These are phyloP conservation scores for Morpho helenor DNA, from an alignment of 2,888 invertebrate species.

Conservation along the genomic window DNA sequence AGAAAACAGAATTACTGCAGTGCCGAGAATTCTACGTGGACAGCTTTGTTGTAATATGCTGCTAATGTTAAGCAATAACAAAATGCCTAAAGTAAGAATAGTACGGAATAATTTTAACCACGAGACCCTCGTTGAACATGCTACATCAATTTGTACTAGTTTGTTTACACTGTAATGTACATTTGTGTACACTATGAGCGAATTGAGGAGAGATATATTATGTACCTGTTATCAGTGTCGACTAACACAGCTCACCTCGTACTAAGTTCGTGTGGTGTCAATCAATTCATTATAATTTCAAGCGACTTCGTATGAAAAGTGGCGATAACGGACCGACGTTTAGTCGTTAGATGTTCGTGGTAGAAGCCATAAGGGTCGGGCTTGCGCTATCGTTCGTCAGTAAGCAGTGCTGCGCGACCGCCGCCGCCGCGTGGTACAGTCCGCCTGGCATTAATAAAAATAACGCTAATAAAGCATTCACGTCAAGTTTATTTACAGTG, in stretches of 20 bases:
- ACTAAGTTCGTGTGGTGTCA: slow-evolving; percentile 35
- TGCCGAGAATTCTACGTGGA: too few species aligned
- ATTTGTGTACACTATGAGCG: slow-evolving; percentile 23
- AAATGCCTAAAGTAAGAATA: not conserved
- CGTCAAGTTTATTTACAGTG: slow-evolving; percentile 61
- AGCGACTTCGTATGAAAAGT: slow-evolving; percentile 15
- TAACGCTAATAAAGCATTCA: slow-evolving; percentile 53
- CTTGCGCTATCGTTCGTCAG: slow-evolving; percentile 72
- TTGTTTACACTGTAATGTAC: slow-evolving; percentile 38
- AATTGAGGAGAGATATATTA: slow-evolving; percentile 24
- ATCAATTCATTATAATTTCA: slow-evolving; percentile 18
- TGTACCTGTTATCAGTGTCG: slow-evolving; percentile 56
- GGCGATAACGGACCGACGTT: slow-evolving; percentile 38
- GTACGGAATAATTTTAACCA: not conserved
- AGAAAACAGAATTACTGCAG: too few species aligned
- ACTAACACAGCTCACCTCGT: slow-evolving; percentile 43
- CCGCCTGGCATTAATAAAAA: slow-evolving; percentile 40
- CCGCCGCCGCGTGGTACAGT: slow-evolving; percentile 61
- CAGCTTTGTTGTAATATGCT: too few species aligned
- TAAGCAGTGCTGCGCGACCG: slow-evolving; percentile 69
- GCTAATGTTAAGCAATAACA: too few species aligned
- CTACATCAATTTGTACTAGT: slow-evolving; percentile 27
- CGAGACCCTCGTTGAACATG: slow-evolving; percentile 8
- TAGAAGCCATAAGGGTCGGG: slow-evolving; percentile 64
- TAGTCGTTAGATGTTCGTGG: slow-evolving; percentile 50